These are phyloP conservation scores for Pelosia muscerda DNA, from an alignment of 2,888 invertebrate genomes.

Conservation along the genomic window DNA sequence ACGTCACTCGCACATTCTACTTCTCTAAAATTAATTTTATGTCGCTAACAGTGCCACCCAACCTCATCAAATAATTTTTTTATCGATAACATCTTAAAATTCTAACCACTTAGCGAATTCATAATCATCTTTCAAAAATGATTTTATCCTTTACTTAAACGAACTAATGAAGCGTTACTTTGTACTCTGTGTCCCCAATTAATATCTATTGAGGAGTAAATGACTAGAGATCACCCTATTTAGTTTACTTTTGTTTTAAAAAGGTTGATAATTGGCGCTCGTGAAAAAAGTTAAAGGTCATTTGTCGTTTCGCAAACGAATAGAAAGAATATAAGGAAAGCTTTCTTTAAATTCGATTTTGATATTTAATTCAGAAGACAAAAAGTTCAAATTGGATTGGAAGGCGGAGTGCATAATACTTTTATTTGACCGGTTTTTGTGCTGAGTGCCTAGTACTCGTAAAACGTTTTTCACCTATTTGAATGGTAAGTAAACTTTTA, in stretches of 20 bases:
- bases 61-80: constrained; percentile 19
- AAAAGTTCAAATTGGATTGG: too few species aligned
- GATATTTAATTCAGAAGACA: background rate
- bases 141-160: constrained; percentile 41
- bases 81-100: constrained; percentile 33
- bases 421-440: too few species aligned
- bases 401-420: too few species aligned
- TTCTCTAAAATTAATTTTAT: too few species aligned
- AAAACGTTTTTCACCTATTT: too few species aligned
- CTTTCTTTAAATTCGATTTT: background rate
- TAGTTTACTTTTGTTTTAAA: constrained; percentile 2
- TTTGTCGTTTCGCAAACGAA: background rate
- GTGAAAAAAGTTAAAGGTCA: background rate
- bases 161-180: constrained; percentile 42
- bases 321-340: background rate
- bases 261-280: background rate
- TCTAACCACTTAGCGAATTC: constrained; percentile 27
- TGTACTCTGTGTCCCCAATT: constrained; percentile 25
- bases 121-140: constrained; percentile 39
- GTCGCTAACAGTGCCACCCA: constrained; percentile 8
- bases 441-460: too few species aligned
- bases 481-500: too few species aligned
- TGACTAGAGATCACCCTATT: constrained; percentile 10
- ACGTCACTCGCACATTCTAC: too few species aligned
- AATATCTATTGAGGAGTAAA: constrained; percentile 7